Percentiles rank a stretch among this genome's conserved stretches.
Conservation (phyloP, 2,888 invertebrate species). For the Macropis europaea region DNA sequence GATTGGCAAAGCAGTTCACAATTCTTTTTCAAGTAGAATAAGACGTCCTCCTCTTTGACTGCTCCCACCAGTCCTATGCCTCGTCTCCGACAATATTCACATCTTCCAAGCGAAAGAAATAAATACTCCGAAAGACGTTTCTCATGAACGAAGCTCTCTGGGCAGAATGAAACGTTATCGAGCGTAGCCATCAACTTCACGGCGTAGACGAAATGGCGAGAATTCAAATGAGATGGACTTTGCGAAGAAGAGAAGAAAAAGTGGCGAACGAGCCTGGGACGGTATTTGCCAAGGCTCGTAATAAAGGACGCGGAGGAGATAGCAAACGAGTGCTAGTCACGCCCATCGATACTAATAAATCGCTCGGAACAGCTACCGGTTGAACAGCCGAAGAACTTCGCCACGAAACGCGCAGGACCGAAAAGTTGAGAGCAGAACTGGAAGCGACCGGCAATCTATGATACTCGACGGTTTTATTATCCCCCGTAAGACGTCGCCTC, state of each 20-base stretch:
- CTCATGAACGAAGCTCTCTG: no score
- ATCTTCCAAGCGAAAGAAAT: no score
- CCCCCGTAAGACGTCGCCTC: conserved; percentile 1
- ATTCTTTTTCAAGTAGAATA: no score
- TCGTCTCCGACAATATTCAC: no score
- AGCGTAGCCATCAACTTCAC: no score
- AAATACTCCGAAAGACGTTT: no score
- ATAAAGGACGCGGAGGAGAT: conserved; percentile 29
- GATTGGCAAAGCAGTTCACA: no score
- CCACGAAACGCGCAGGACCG: background rate
- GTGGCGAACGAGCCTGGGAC: background rate
- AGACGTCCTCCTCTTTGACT: no score
- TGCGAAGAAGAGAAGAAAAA: background rate
- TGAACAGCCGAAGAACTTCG: conserved; percentile 7
- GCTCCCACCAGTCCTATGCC: no score
- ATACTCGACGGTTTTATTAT: background rate
- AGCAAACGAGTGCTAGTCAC: conserved; percentile 50
- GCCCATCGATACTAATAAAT: conserved; percentile 57
- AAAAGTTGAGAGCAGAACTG: conserved; percentile 1
- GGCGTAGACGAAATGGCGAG: background rate
- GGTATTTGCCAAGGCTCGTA: conserved; percentile 9
- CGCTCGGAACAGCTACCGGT: conserved; percentile 45
- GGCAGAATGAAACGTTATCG: no score
- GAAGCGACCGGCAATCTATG: background rate
- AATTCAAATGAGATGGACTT: background rate